These are phyloP conservation scores for Lichenostomus cassidix DNA, from an alignment of 2,113 vertebrate genomes.

Conservation along the genomic window DNA sequence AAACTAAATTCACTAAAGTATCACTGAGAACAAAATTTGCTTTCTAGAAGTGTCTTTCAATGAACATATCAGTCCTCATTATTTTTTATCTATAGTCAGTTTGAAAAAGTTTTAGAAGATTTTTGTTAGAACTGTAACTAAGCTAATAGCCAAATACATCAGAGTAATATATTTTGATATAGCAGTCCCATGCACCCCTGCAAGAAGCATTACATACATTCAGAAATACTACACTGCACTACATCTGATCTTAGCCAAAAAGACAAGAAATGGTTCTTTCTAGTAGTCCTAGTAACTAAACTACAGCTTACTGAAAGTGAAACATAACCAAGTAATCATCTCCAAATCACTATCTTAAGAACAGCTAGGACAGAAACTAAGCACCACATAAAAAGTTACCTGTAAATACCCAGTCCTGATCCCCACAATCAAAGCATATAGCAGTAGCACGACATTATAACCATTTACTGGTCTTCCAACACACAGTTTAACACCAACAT, in stretches of 20 bases:
- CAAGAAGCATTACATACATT: background rate
- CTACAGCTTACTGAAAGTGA: background rate
- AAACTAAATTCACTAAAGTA: background rate
- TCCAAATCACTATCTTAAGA: background rate
- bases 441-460: background rate
- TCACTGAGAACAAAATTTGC: background rate
- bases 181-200: background rate
- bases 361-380: background rate
- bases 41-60: background rate
- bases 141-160: background rate
- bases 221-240: background rate
- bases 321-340: background rate
- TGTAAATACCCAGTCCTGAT: background rate
- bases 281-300: background rate
- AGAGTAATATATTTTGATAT: background rate
- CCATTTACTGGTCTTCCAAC: background rate
- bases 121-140: background rate
- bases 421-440: background rate
- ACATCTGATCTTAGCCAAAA: background rate
- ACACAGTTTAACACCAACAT: background rate
- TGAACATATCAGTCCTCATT: background rate
- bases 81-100: background rate
- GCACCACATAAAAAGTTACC: background rate
- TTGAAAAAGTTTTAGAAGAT: background rate
- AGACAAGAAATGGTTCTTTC: background rate